phyloP scores from a whole-genome alignment of 2,888 invertebrate genomes.

The Volucella zonaria region DNA sequence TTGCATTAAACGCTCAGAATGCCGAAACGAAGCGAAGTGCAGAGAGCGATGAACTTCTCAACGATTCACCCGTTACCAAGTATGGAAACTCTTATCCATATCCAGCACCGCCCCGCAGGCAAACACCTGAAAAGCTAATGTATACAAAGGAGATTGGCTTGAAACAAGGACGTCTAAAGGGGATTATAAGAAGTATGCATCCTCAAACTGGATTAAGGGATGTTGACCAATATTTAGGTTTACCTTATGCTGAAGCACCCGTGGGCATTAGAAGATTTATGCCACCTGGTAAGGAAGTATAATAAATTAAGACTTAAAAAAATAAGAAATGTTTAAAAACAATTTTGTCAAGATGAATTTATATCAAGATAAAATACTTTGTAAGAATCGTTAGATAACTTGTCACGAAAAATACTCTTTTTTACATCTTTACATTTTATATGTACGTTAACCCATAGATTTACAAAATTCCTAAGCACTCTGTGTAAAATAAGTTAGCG shows the following conservation, averaged over 20 bases:
- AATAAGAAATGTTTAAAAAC: not conserved
- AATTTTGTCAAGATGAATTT: too few species aligned
- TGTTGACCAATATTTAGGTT: conserved; percentile 90
- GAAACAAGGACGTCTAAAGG: conserved; percentile 88
- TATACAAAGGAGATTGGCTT: conserved; percentile 86
- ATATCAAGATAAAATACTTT: too few species aligned
- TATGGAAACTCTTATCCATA: conserved; percentile 61
- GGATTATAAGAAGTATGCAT: conserved; percentile 86
- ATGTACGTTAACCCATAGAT: too few species aligned
- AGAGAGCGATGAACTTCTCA: conserved; percentile 36
- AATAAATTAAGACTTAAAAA: conserved; percentile 4
- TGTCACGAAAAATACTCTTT: too few species aligned
- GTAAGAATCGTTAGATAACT: too few species aligned
- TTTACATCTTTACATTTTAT: too few species aligned
- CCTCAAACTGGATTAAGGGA: conserved; percentile 85
- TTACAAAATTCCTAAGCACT: too few species aligned
- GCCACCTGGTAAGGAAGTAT: conserved; percentile 87
- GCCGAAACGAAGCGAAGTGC: not conserved
- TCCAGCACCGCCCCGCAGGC: conserved; percentile 78
- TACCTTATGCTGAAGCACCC: conserved; percentile 92
- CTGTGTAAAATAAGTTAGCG: too few species aligned
- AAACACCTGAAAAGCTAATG: conserved; percentile 81
- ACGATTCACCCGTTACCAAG: conserved; percentile 69
- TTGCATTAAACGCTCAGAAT: conserved; percentile 31
- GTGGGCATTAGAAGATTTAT: conserved; percentile 90